Evolutionary conservation across 2,888 invertebrate genomes (phyloP), one percentile per base, ranked within the genome.

Genomic region (Axea sp.): DNA sequence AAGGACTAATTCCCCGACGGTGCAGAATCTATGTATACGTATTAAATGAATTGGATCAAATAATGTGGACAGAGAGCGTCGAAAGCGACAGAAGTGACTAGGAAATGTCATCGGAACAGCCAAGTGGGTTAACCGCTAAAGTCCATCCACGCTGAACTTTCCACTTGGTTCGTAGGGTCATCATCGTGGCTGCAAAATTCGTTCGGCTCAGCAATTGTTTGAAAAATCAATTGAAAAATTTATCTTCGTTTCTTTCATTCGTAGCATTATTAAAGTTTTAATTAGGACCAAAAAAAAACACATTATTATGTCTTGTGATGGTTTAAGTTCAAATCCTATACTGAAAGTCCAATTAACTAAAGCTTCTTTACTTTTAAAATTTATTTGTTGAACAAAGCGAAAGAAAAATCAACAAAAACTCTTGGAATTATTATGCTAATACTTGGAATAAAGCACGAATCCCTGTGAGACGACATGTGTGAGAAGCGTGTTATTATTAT

Each of bases 401-500:
- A 35, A 9, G 12, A 57, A 31, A 39, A 30, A 30, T 37, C 17
- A 45, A 4, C 9, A 55, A 62, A 67, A 75, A 49, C 64, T 62
- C 60, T 37, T 69, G 78, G 83, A 83, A 86, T 86, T 85, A 85
- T 85, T 83, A 85, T 85, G 85, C 80, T 83, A 86, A 86, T 84
- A 77, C 53, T 33, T 11, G 77, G 71, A 79, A 80, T 80, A 80
- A 80, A 84, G 78, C 75, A 78, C 67, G 37, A 60, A 45, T 39
- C 24, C 35, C 35, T 15, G 17, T 15, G 47, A 37, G 45, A 12
- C 26, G 28, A 33, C 62, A 22, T 35, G 43, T 12, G 41, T 12
- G 57, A 31, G 55, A 8, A 31, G 35, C 28, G 33, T 69, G 55
- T 78, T 81, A 81, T 83, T 81, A 81, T 82, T 82, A 81, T 83